phyloP scores from a whole-genome alignment of 2,113 vertebrate genomes.

The Pygoscelis antarcticus region DNA sequence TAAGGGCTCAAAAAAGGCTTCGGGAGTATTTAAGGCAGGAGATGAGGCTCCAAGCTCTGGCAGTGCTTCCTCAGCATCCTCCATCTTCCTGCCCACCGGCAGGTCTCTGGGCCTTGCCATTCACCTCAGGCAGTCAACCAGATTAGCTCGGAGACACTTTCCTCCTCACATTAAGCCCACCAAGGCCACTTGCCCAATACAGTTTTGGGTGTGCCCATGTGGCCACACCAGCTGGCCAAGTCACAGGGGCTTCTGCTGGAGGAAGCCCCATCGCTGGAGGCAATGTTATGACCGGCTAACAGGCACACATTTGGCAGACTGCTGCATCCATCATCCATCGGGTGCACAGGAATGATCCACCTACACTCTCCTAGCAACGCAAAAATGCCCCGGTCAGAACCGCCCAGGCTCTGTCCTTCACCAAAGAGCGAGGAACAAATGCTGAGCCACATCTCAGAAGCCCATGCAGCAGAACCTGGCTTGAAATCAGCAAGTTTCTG shows the following conservation, averaged over 20 bases:
- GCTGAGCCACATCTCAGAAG: background rate
- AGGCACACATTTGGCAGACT: background rate
- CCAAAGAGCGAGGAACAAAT: background rate
- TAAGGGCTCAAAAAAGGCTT: background rate
- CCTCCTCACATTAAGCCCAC: background rate
- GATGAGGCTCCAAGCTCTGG: background rate
- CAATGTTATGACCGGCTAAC: fast-evolving
- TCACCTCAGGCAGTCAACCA: background rate
- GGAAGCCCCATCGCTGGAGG: background rate
- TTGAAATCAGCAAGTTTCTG: slow-evolving; percentile 38
- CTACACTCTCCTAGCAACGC: background rate
- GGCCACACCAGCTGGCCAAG: background rate
- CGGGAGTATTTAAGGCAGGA: background rate
- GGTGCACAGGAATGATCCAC: background rate
- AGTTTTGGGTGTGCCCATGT: background rate
- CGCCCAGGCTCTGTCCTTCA: background rate
- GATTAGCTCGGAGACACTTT: background rate
- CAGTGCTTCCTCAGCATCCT: background rate
- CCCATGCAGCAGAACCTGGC: background rate
- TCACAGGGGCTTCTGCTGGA: background rate
- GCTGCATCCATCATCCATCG: background rate
- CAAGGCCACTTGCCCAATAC: background rate
- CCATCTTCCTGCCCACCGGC: background rate
- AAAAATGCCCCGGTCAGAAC: background rate
- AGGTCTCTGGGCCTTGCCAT: background rate